Conservation (phyloP, 2,113 vertebrate species). For the pig (Sus scrofa) region T2T-Sscrofa CM000824.6:146756001-146756500, state of each 20-base stretch:
- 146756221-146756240: background rate
- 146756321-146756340: background rate
- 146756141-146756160: background rate
- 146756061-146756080: constrained; percentile 74
- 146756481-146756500: constrained; percentile 93
- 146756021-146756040: constrained; percentile 69
- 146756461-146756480: constrained; percentile 93
- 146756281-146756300: constrained; percentile 32
- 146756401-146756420: constrained; percentile 88
- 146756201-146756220: background rate
- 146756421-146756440: constrained; percentile 94
- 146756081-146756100: constrained; percentile 65
- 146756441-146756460: constrained; percentile 92
- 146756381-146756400: constrained; percentile 46
- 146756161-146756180: constrained; percentile 26
- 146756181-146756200: constrained; percentile 50
- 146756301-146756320: background rate
- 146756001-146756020: background rate
- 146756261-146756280: background rate
- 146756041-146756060: background rate
- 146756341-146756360: constrained; percentile 8
- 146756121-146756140: background rate
- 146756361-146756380: constrained; percentile 53
- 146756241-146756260: background rate
- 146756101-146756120: constrained; percentile 50